These are phyloP conservation scores for Batillaria attramentaria DNA, from an alignment of 1,140 invertebrate species.

Conservation along the genomic window DNA sequence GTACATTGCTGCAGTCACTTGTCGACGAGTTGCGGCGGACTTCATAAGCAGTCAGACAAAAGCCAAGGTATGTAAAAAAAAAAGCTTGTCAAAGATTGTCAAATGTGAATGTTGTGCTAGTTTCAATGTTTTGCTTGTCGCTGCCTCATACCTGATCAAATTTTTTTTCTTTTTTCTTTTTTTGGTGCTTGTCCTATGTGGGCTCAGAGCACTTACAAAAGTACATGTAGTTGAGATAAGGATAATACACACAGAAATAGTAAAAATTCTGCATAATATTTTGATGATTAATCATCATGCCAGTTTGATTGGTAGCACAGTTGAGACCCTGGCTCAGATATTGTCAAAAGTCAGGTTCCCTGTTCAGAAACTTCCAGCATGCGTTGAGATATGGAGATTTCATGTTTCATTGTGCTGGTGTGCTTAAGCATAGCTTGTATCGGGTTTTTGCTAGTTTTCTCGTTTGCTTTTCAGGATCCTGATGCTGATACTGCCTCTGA, in stretches of 20 bases:
- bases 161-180: not conserved
- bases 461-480: conserved; percentile 55
- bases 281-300: not conserved
- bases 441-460: not conserved
- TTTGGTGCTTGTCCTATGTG: not conserved
- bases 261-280: too few species aligned
- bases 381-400: too few species aligned
- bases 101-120: conserved; percentile 2
- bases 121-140: not conserved
- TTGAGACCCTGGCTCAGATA: too few species aligned
- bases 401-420: not conserved
- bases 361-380: too few species aligned
- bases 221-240: too few species aligned
- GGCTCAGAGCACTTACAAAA: not conserved
- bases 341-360: too few species aligned
- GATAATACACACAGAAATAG: too few species aligned
- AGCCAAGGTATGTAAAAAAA: conserved; percentile 58
- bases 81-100: not conserved
- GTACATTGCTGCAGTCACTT: conserved; percentile 55
- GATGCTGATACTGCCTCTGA: conserved; percentile 62
- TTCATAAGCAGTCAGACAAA: conserved; percentile 48
- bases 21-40: conserved; percentile 60
- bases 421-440: not conserved
- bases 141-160: not conserved
- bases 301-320: too few species aligned